A percentile compares a stretch with the other conserved stretches of the same genome.
These are phyloP conservation scores for Leptinotarsa lineolata DNA, from an alignment of 1,140 invertebrate genomes.

Conservation along the genomic window DNA sequence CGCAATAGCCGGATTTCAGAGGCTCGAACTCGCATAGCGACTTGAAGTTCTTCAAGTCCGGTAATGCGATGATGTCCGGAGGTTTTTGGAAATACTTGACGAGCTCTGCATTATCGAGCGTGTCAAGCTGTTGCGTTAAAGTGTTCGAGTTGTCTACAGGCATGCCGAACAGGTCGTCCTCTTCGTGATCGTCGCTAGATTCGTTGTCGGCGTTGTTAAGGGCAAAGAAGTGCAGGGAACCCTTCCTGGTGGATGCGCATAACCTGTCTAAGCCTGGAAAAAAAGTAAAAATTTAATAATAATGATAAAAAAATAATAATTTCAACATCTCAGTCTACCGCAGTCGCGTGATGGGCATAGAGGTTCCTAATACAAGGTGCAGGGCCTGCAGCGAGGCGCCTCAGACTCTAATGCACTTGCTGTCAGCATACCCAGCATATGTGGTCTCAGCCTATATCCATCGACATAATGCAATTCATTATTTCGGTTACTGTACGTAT, in stretches of 20 bases:
- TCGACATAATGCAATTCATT: too few species aligned
- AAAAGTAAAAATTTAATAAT: constrained; percentile 3
- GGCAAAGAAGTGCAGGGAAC: constrained; percentile 82
- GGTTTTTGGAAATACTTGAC: constrained; percentile 51
- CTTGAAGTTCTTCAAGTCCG: constrained; percentile 64
- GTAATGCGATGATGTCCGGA: constrained; percentile 38
- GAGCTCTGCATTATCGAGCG: constrained; percentile 41
- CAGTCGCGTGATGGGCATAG: too few species aligned
- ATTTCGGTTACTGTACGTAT: too few species aligned
- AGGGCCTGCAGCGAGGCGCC: too few species aligned
- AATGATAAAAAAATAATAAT: not conserved
- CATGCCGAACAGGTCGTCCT: constrained; percentile 61
- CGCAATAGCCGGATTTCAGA: constrained; percentile 68
- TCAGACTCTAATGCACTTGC: too few species aligned
- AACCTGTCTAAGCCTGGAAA: constrained; percentile 74
- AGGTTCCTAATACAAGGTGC: too few species aligned
- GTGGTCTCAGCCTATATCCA: too few species aligned
- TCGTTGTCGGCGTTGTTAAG: constrained; percentile 72
- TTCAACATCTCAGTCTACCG: too few species aligned
- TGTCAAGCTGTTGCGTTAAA: constrained; percentile 36
- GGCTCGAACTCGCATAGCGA: constrained; percentile 69
- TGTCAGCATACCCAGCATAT: too few species aligned
- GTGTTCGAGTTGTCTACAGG: constrained; percentile 36
- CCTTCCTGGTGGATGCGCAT: constrained; percentile 78
- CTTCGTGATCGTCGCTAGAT: constrained; percentile 68